Evolutionary conservation across 2,888 invertebrate genomes (phyloP), one percentile per base, ranked within the genome.

Genomic region (Lysandra coridon): DNA sequence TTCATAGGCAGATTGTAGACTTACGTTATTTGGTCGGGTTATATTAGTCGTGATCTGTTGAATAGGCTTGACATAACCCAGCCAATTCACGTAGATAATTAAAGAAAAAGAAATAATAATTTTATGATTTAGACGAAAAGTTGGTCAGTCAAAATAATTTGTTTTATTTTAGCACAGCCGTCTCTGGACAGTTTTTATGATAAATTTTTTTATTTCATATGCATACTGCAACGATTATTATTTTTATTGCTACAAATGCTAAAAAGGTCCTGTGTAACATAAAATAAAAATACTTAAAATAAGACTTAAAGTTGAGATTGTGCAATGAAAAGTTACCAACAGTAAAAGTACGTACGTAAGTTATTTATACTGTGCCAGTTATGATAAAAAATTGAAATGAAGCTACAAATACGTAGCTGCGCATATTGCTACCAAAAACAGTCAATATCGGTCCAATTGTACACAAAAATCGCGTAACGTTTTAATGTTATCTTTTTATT

Each of bases 81-180:
- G 57, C 4, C 57, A 14, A 17, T 17, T 57, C 17, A 49, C 10
- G 2, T 49, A 49, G 49, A 2, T 49, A 10, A 49, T 49, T 49
- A 49, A 49, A 17, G 10, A 57, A 17, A 14, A 57, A 57, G 17
- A 17, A 14, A 57, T 57, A 57, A 57, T 17, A 17, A 6, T 60
- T 17, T 60, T n/a, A 12, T 64, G 30, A 74, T 73, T 60, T 73
- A 78, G 78, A 74, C 79, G 73, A 78, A 69, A 37, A 73, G 53
- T 80, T 79, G 78, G 78, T 80, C 78, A 33, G 78, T 53, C 57
- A 81, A 64, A 60, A 23, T 77, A 80, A 82, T 83, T 84, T 84
- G 84, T 81, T 79, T 80, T 82, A 80, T 81, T 80, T 82, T 82
- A 82, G 83, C 86, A 87, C 87, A 87, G 87, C 87, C 87, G 83